Base-by-base conservation (phyloP, 2,888 invertebrate species). In the Euproctis similis region DNA sequence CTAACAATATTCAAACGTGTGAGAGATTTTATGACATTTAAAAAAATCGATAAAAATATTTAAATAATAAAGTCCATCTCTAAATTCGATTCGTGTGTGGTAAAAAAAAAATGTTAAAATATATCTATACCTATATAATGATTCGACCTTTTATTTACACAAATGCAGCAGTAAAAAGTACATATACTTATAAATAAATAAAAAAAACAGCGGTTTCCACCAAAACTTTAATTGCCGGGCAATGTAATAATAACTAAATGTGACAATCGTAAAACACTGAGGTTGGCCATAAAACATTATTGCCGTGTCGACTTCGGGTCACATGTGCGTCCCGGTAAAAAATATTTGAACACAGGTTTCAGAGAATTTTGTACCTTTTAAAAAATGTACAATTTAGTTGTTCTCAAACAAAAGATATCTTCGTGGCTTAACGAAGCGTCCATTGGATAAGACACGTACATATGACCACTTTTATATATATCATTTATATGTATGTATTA, bases 211-310 rank as follows among this genome's bases (percentile, higher is more conserved):
- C 67, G 63, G 66, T 76, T 74, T 76, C 72, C 64, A 71, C 76
- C 65, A 75, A n/a, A 80, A 81, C 65, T 80, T 81, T 82, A 78
- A 84, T 82, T 78, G 80, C 81, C 59, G 53, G n/a, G 71, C 81
- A 80, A 80, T 82, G 75, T 78, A 82, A 73, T 82, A 82, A n/a
- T n/a, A n/a, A 84, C 82, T 84, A 82, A 82, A 82, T 72, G 77
- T 72, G 81, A 80, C 81, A 81, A 70, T 78, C 84, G 76, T 84
- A 82, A 82, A 84, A 73, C 77, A 78, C 67, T 61, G 69, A 53
- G n/a, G n/a, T 49, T 43, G 41, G 42, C 59, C 54, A 76, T 81
- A 81, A 82, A 81, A 76, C 71, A 76, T 77, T 68, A 75, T 63
- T 58, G 64, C 70, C 64, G 57, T 67, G 64, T 62, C 66, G 59